These are phyloP conservation scores for Bagarius yarrelli DNA, from an alignment of 2,113 vertebrate genomes.

Conservation along the genomic window DNA sequence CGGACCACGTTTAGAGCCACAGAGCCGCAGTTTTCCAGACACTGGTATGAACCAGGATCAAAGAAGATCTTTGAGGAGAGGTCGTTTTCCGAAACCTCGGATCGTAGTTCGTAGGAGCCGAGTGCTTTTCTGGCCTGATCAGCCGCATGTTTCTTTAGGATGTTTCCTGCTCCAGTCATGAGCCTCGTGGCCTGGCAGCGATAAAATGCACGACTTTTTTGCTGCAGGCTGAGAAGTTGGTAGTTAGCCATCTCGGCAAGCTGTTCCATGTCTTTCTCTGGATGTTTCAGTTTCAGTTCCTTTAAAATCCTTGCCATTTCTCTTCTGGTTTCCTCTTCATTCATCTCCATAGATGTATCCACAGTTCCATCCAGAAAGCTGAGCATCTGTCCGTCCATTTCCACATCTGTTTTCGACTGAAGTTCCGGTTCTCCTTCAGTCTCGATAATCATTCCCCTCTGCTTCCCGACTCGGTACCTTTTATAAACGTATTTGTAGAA, in stretches of 20 bases:
- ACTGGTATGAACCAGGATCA: slow-evolving; percentile 87
- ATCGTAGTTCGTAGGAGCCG: slow-evolving; percentile 81
- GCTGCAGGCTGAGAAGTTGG: slow-evolving; percentile 87
- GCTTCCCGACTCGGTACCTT: slow-evolving; percentile 87
- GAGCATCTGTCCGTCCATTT: slow-evolving; percentile 87
- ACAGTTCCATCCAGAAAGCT: slow-evolving; percentile 79
- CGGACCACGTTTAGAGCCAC: slow-evolving; percentile 83
- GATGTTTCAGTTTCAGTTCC: slow-evolving; percentile 92
- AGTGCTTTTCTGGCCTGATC: slow-evolving; percentile 86
- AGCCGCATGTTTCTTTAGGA: slow-evolving; percentile 87
- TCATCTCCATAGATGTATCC: slow-evolving; percentile 76
- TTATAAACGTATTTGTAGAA: slow-evolving; percentile 96
- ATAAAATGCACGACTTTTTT: slow-evolving; percentile 93
- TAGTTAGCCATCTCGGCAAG: slow-evolving; percentile 89
- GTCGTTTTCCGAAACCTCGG: slow-evolving; percentile 71
- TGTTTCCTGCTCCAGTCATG: slow-evolving; percentile 89
- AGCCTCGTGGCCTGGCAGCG: slow-evolving; percentile 92
- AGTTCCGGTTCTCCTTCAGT: slow-evolving; percentile 85
- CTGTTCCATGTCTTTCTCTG: slow-evolving; percentile 90
- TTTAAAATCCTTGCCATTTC: slow-evolving; percentile 89
- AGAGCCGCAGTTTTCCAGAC: slow-evolving; percentile 91
- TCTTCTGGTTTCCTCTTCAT: slow-evolving; percentile 84
- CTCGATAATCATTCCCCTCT: slow-evolving; percentile 90
- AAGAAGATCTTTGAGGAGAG: slow-evolving; percentile 85
- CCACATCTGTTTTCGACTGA: slow-evolving; percentile 82